Evolutionary conservation across 2,113 vertebrate species (phyloP).

Genomic region (Semnornis frantzii): DNA sequence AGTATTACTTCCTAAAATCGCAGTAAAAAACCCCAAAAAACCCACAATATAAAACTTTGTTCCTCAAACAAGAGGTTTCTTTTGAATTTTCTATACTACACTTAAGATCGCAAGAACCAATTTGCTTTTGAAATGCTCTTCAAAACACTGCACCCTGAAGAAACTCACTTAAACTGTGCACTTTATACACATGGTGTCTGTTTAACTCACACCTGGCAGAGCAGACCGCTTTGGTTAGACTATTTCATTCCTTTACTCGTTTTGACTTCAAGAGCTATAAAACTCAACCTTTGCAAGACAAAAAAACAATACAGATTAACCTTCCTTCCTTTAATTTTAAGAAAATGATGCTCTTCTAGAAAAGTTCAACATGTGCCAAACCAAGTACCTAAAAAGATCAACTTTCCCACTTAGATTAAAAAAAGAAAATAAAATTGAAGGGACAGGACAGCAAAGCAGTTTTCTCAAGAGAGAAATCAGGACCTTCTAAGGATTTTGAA

Average conservation of each 20-base stretch:
- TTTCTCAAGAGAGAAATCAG: not conserved
- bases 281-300: not conserved
- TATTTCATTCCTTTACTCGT: not conserved
- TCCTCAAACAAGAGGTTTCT: not conserved
- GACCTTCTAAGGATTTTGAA: not conserved
- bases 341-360: not conserved
- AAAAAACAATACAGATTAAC: not conserved
- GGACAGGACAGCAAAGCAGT: not conserved
- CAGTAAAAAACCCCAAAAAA: not conserved
- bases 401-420: not conserved
- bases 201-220: not conserved
- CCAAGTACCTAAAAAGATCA: not conserved
- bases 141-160: not conserved
- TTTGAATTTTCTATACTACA: not conserved
- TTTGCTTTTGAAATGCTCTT: not conserved
- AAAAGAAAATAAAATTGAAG: not conserved
- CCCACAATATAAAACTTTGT: not conserved
- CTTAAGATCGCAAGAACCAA: not conserved
- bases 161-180: not conserved
- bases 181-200: not conserved
- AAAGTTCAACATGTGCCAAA: not conserved
- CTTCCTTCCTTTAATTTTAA: not conserved
- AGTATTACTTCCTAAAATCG: not conserved
- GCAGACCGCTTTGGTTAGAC: not conserved
- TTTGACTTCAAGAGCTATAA: not conserved